These are phyloP conservation scores for Rhinogobio ventralis DNA, from an alignment of 2,797 vertebrate species.

Conservation along the genomic window DNA sequence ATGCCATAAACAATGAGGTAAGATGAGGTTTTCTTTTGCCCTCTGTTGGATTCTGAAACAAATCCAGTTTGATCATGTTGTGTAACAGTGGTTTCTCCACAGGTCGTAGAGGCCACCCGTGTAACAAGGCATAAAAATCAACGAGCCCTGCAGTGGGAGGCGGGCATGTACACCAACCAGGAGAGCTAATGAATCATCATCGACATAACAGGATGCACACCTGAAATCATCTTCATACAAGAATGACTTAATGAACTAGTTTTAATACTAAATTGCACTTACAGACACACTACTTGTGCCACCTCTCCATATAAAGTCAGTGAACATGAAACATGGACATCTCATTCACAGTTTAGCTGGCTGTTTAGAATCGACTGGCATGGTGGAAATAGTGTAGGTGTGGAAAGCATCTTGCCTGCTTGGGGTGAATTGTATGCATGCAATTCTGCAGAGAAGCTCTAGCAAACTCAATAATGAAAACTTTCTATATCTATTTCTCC, in stretches of 20 bases:
- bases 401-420: slow-evolving; percentile 18
- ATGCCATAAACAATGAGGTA: slow-evolving; percentile 90
- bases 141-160: slow-evolving; percentile 88
- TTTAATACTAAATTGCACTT: slow-evolving; percentile 26
- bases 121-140: slow-evolving; percentile 84
- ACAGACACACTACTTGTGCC: slow-evolving; percentile 13
- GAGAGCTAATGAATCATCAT: slow-evolving; percentile 67
- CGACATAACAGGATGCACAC: slow-evolving; percentile 18
- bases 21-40: slow-evolving; percentile 15
- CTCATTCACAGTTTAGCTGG: slow-evolving; percentile 4
- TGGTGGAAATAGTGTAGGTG: slow-evolving; percentile 23
- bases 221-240: slow-evolving; percentile 14
- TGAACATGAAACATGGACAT: not conserved
- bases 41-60: not conserved
- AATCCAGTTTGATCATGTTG: slow-evolving; percentile 1
- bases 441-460: not conserved
- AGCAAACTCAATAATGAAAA: not conserved
- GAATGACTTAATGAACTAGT: slow-evolving; percentile 31
- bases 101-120: slow-evolving; percentile 90
- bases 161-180: slow-evolving; percentile 77
- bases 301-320: not conserved
- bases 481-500: not conserved
- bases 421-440: not conserved
- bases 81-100: slow-evolving; percentile 28
- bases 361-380: slow-evolving; percentile 5